These are phyloP conservation scores for Zaprionus kolodkinae DNA, from an alignment of 1,140 invertebrate genomes.

Conservation along the genomic window DNA sequence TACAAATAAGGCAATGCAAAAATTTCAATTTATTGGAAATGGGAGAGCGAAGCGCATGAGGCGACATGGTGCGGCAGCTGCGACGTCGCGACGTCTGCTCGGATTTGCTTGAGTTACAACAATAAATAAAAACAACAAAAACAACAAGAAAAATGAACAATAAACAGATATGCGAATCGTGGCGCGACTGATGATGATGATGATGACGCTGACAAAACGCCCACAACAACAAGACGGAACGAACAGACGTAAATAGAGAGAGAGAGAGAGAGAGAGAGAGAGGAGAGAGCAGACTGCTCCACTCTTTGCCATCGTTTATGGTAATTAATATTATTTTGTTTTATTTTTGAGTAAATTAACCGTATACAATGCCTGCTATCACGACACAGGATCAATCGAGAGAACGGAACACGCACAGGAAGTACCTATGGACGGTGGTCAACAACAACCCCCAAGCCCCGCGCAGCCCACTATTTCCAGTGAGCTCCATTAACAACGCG, in stretches of 20 bases:
- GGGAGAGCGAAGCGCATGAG: constrained; percentile 29
- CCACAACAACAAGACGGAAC: constrained; percentile 51
- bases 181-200: constrained; percentile 48
- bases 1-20: constrained; percentile 81
- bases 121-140: constrained; percentile 54
- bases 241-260: constrained; percentile 14
- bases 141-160: constrained; percentile 37
- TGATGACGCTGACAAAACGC: constrained; percentile 69
- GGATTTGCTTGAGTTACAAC: constrained; percentile 78
- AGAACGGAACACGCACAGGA: constrained; percentile 69
- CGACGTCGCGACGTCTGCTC: constrained; percentile 73
- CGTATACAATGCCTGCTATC: constrained; percentile 31
- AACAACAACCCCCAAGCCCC: constrained; percentile 5
- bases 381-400: constrained; percentile 69
- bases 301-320: constrained; percentile 1
- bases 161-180: constrained; percentile 62
- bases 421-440: constrained; percentile 44
- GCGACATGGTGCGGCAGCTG: constrained; percentile 47
- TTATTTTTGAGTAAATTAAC: constrained; percentile 28
- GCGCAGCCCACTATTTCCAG: constrained; percentile 20
- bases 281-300: constrained; percentile 14
- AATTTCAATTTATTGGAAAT: constrained; percentile 70
- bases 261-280: constrained; percentile 7
- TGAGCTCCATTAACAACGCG: constrained; percentile 41
- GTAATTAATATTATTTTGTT: background rate